These are phyloP conservation scores for Drosophila tani DNA, from an alignment of 1,140 invertebrate genomes.

Conservation along the genomic window DNA sequence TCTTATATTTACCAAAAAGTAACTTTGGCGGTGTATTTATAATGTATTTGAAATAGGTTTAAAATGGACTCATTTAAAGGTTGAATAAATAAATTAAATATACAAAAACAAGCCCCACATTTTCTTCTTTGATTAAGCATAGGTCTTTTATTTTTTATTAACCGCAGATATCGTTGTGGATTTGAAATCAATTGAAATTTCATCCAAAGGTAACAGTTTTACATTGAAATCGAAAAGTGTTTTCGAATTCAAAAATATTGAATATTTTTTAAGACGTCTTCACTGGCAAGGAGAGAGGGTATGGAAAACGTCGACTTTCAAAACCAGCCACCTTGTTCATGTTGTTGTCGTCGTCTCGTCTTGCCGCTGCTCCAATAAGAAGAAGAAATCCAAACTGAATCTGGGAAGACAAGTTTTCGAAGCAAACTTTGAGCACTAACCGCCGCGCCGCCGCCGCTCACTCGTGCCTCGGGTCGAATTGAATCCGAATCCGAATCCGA, in stretches of 20 bases:
- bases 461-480: slow-evolving; percentile 33
- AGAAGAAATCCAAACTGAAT: slow-evolving; percentile 79
- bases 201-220: no score
- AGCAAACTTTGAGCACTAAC: slow-evolving; percentile 29
- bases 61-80: not conserved
- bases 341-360: slow-evolving; percentile 22
- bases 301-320: not conserved
- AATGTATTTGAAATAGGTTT: not conserved
- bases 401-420: slow-evolving; percentile 81
- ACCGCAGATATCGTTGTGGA: not conserved
- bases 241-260: not conserved
- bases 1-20: not conserved
- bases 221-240: no score
- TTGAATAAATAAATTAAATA: not conserved
- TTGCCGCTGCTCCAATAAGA: slow-evolving; percentile 68
- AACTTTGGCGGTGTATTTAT: no score
- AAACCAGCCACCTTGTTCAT: not conserved
- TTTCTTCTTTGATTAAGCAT: not conserved
- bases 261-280: not conserved
- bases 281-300: slow-evolving; percentile 1
- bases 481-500: slow-evolving; percentile 18
- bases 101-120: not conserved
- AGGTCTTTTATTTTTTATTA: no score
- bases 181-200: not conserved
- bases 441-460: slow-evolving; percentile 31